Base-by-base conservation (phyloP, 2,888 invertebrate genomes). In the Andricus quercusramuli region DNA sequence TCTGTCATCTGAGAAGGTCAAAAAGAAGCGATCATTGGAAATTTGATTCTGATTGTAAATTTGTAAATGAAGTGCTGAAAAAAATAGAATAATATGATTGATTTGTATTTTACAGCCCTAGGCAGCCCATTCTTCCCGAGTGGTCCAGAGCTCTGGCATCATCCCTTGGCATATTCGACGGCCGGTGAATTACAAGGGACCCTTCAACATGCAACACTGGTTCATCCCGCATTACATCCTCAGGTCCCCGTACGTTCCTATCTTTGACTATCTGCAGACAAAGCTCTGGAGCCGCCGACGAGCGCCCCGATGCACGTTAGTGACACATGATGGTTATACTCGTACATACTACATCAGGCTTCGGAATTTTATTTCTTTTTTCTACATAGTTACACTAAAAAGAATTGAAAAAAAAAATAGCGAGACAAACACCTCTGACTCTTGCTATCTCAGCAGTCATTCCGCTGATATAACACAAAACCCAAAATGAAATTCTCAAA, bases 161-260 rank as follows among this genome's bases (percentile, higher is more conserved):
- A 98, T 94, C 97, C 97, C 93, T 94, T 97, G 94, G 96, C 97
- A 84, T 96, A 96, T 92, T 95, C 96, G 88, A 95, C 93, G 93
- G 96, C 96, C 78, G 97, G 97, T 85, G 98, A 98, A 93, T 94
- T 98, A 93, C 97, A 96, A 84, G 96, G 96, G 86, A 94, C 96
- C 88, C 94, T 97, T 91, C 97, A 97, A 93, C 97, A 97, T 94
- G 96, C 96, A 87, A 97, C 98, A 88, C 95, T 99, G 92, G 97
- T 98, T 93, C 98, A 98, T 94, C 98, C 98, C 93, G 98, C 98
- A 94, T 96, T 99, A 94, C 98, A 98, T 95, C 98, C 98, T 94
- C 98, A 99, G 96, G 97, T 98, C 94, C 98, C 98, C 93, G 98
- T 98, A 94, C 97, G 98, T 94, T 97, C 97, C 94, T 98, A 97